Percentiles rank a stretch among this genome's conserved stretches.
These are phyloP conservation scores for Lypha dubia DNA, from an alignment of 2,888 invertebrate species.

Conservation along the genomic window DNA sequence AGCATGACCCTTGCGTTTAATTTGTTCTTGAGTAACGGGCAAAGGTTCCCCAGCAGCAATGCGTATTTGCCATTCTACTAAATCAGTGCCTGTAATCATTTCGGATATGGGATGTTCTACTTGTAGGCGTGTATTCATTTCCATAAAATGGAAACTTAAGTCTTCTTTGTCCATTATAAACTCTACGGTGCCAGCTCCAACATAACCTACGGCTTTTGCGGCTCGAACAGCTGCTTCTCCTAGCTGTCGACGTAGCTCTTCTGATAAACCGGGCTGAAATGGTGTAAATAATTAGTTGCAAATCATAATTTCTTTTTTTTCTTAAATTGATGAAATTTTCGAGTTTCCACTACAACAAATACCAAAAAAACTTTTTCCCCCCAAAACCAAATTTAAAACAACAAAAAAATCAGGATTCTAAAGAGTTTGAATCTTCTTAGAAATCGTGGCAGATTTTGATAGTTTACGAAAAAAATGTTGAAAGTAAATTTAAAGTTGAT, in stretches of 20 bases:
- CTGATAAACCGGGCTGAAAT: constrained; percentile 91
- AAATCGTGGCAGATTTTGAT: too few relatives aligned
- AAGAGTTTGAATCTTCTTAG: background rate
- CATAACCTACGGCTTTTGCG: constrained; percentile 97
- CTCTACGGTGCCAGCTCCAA: constrained; percentile 99
- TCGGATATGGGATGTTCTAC: constrained; percentile 99
- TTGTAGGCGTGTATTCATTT: constrained; percentile 99
- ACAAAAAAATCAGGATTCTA: too few relatives aligned
- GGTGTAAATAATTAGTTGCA: background rate
- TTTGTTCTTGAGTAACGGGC: constrained; percentile 91
- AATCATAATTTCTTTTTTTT: background rate
- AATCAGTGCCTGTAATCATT: constrained; percentile 97
- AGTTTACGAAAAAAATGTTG: too few relatives aligned
- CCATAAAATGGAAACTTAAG: constrained; percentile 98
- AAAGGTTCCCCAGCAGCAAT: constrained; percentile 94
- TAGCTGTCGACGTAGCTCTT: constrained; percentile 89
- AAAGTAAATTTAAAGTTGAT: background rate
- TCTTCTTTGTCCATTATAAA: constrained; percentile 95
- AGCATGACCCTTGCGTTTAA: constrained; percentile 92
- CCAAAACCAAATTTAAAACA: too few relatives aligned
- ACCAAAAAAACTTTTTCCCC: too few relatives aligned
- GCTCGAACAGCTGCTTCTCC: constrained; percentile 97
- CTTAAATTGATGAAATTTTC: too few relatives aligned
- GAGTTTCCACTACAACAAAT: too few relatives aligned
- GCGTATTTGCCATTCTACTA: constrained; percentile 98